Evolutionary conservation across 2,797 vertebrate genomes (phyloP).

Genomic region (Ciconia nigra): DNA sequence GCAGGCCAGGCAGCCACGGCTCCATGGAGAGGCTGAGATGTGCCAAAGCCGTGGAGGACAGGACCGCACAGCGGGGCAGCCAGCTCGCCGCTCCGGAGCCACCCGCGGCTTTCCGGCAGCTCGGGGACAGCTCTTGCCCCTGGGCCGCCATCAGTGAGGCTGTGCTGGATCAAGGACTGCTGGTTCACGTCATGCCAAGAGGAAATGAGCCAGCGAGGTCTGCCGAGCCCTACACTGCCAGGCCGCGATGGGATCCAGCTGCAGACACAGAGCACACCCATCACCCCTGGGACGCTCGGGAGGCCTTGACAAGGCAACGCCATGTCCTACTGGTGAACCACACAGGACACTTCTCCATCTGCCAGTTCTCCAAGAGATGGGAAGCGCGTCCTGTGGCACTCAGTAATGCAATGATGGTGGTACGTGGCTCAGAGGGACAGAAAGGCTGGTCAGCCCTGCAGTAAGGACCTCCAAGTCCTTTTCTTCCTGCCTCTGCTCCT

Average conservation of each 20-base stretch:
- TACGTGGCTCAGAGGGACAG: background rate
- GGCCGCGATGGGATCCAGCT: background rate
- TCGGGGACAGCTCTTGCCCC: background rate
- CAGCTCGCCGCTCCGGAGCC: background rate
- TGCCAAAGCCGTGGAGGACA: background rate
- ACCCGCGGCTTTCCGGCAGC: background rate
- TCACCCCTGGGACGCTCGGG: background rate
- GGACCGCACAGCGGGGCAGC: rapidly evolving
- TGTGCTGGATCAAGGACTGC: background rate
- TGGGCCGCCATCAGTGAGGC: background rate
- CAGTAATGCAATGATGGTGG: rapidly evolving
- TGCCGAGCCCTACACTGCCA: background rate
- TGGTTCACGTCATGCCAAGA: background rate
- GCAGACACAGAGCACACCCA: background rate
- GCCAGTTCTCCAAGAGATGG: background rate
- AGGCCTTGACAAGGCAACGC: background rate
- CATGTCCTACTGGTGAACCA: background rate
- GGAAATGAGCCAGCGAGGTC: background rate
- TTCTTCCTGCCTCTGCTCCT: background rate
- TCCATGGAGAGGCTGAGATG: background rate
- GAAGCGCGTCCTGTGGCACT: background rate
- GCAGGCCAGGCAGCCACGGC: background rate
- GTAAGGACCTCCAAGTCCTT: background rate
- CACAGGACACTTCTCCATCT: background rate
- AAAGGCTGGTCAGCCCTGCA: background rate